These are phyloP conservation scores for Patiria pectinifera DNA, from an alignment of 53 echinoderm and acorn worm genomes.

Conservation along the genomic window DNA sequence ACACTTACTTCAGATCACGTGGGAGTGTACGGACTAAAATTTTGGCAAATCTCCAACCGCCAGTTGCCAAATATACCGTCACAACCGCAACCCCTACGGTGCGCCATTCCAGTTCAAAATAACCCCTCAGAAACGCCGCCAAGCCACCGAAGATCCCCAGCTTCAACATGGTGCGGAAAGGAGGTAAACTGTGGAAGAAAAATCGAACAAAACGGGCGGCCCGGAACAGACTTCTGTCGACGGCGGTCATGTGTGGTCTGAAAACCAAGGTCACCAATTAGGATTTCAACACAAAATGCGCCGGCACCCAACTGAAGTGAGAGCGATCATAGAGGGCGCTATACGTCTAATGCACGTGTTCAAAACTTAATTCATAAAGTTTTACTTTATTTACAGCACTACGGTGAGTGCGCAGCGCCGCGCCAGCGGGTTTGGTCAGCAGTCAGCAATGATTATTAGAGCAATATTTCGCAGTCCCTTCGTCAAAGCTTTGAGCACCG, in stretches of 20 bases:
- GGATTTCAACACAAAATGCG: no score
- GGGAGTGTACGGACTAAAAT: constrained; percentile 80
- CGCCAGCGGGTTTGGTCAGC: no score
- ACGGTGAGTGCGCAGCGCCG: no score
- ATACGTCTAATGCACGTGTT: no score
- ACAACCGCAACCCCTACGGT: constrained; percentile 61
- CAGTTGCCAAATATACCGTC: constrained; percentile 78
- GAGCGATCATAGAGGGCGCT: no score
- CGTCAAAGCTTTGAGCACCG: no score
- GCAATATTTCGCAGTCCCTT: no score
- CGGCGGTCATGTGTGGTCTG: constrained; percentile 25
- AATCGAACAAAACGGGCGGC: constrained; percentile 64
- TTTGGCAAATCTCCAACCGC: constrained; percentile 86
- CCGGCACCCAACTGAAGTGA: no score
- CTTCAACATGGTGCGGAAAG: constrained; percentile 75
- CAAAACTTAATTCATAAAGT: no score
- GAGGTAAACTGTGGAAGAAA: constrained; percentile 58
- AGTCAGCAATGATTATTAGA: no score
- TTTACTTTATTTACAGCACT: no score
- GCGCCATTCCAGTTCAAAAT: constrained; percentile 71
- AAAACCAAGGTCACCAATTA: no score
- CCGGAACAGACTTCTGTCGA: constrained; percentile 60
- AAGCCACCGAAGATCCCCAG: constrained; percentile 73
- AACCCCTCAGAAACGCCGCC: constrained; percentile 82
- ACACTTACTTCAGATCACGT: constrained; percentile 81